Evolutionary conservation across 2,113 vertebrate genomes (phyloP).

Genomic region (Phyllostomus hastatus): DNA sequence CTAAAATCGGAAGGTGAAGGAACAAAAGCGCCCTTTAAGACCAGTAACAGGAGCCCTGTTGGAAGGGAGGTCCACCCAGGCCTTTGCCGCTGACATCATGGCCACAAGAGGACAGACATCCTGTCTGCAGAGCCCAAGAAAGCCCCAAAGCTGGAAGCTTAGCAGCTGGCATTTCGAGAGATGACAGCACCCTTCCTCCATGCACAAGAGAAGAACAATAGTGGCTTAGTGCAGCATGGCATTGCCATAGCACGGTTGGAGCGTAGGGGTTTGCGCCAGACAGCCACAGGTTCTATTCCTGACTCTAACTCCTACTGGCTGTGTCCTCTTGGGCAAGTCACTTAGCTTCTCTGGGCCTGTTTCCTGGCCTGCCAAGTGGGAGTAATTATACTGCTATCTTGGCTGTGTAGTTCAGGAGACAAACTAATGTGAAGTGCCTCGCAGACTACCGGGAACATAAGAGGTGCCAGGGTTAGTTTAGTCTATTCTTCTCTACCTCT

Average conservation of each 20-base stretch:
- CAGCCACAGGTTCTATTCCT: background rate
- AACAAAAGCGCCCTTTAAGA: slow-evolving; percentile 29
- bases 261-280: background rate
- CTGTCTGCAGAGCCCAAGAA: background rate
- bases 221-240: background rate
- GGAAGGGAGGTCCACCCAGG: background rate
- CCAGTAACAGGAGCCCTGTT: background rate
- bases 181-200: background rate
- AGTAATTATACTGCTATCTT: background rate
- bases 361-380: background rate
- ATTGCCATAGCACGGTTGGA: background rate
- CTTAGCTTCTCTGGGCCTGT: background rate
- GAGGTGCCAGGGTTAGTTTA: background rate
- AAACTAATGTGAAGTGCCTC: background rate
- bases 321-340: background rate
- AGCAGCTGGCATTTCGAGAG: background rate
- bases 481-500: background rate
- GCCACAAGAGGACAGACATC: background rate
- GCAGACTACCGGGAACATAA: background rate
- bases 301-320: background rate
- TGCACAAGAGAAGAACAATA: background rate
- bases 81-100: background rate
- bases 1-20: background rate
- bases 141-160: background rate
- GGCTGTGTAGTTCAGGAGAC: background rate